Evolutionary conservation across 2,113 vertebrate genomes (phyloP).

Genomic region (Oncorhynchus gorbuscha): DNA sequence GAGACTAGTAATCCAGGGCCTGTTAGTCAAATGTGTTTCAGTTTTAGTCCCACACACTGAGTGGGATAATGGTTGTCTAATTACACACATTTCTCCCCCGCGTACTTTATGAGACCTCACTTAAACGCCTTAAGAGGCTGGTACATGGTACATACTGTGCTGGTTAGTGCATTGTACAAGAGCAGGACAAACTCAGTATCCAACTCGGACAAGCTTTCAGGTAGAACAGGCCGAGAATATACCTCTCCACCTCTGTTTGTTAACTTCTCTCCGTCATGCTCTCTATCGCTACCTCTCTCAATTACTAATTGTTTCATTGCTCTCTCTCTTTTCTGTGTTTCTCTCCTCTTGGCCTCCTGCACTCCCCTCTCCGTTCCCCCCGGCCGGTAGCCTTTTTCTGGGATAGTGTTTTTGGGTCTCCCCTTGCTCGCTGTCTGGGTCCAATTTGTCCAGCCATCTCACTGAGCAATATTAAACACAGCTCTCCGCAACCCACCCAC

Average conservation of each 20-base stretch:
- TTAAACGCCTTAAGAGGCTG: slow-evolving; percentile 32
- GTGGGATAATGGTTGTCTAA: too few relatives aligned
- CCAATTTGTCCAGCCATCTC: slow-evolving; percentile 77
- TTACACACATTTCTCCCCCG: too few relatives aligned
- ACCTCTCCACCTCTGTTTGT: slow-evolving; percentile 40
- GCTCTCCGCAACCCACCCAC: slow-evolving; percentile 41
- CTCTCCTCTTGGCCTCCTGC: slow-evolving; percentile 13
- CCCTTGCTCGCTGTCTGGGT: slow-evolving; percentile 74
- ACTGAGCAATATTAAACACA: slow-evolving; percentile 71
- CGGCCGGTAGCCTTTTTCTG: slow-evolving; percentile 65
- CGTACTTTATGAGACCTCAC: slow-evolving; percentile 27
- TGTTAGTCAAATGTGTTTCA: not conserved
- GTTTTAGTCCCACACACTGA: not conserved
- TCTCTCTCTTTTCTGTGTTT: slow-evolving; percentile 19
- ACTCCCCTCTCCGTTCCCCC: slow-evolving; percentile 42
- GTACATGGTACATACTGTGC: too few relatives aligned
- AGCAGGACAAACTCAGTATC: too few relatives aligned
- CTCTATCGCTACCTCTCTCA: slow-evolving; percentile 31
- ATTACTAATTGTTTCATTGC: slow-evolving; percentile 36
- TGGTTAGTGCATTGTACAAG: too few relatives aligned
- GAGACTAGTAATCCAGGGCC: not conserved
- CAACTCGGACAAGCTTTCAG: too few relatives aligned
- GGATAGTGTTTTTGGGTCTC: slow-evolving; percentile 73
- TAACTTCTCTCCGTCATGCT: not conserved
- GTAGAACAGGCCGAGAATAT: not conserved